Percentiles rank a stretch among this genome's conserved stretches.
Conservation (phyloP, 2,797 vertebrate genomes). For the Buceros bicornis region DNA sequence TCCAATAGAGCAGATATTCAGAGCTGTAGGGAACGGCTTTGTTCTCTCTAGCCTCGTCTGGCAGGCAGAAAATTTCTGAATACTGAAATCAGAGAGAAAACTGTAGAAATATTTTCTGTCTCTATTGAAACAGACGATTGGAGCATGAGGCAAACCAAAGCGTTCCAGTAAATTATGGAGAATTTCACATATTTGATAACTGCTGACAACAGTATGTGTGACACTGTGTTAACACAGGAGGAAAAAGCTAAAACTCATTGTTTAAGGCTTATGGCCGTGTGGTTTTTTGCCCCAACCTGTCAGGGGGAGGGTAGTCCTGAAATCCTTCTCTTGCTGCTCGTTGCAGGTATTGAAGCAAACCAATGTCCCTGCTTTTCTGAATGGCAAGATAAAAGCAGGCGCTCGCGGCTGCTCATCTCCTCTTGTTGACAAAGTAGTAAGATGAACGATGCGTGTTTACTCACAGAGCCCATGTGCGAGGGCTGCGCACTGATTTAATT, state of each 20-base stretch:
- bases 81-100: neutral
- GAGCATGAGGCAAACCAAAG: neutral
- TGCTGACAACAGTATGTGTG: neutral
- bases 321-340: neutral
- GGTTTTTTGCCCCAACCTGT: neutral
- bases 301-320: neutral
- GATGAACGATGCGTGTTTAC: neutral
- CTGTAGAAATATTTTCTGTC: neutral
- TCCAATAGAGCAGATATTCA: neutral
- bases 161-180: neutral
- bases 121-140: neutral
- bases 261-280: neutral
- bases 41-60: neutral
- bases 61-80: neutral
- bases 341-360: neutral
- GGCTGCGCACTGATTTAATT: slow-evolving; percentile 3
- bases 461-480: neutral
- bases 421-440: neutral
- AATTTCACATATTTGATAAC: neutral
- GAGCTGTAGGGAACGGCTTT: neutral
- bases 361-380: neutral
- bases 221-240: neutral
- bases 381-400: neutral
- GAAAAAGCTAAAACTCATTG: neutral
- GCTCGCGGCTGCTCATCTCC: neutral